Percentiles rank a stretch among this genome's conserved stretches.
Conservation (phyloP, 2,888 invertebrate species). For the Heliconius erato region DNA sequence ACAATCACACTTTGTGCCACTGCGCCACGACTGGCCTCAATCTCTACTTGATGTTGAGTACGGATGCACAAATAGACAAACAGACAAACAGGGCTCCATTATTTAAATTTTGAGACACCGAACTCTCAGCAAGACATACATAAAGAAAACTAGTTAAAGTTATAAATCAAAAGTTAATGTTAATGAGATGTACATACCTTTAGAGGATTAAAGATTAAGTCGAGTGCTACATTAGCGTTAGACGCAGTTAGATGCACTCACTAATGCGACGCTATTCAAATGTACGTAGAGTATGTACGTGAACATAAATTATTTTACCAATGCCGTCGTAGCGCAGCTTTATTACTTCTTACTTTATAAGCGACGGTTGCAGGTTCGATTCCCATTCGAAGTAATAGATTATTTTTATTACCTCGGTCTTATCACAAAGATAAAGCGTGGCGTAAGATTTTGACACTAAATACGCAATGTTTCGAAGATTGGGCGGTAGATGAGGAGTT, state of each 20-base stretch:
- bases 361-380: too few relatives aligned
- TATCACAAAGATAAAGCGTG: not conserved
- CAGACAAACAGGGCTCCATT: too few relatives aligned
- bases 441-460: not conserved
- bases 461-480: not conserved
- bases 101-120: too few relatives aligned
- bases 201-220: conserved; percentile 3
- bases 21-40: too few relatives aligned
- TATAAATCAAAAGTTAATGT: not conserved
- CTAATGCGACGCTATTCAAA: conserved; percentile 22
- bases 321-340: not conserved
- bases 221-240: conserved; percentile 22
- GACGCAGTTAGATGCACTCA: not conserved
- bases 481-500: not conserved
- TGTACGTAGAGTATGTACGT: not conserved
- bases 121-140: too few relatives aligned
- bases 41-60: too few relatives aligned
- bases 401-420: too few relatives aligned
- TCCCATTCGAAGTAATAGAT: too few relatives aligned
- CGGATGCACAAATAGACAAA: too few relatives aligned
- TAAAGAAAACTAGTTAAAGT: not conserved
- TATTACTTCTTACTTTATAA: not conserved
- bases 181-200: not conserved
- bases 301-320: not conserved
- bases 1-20: too few relatives aligned